Conservation (phyloP, 2,888 invertebrate genomes). For the Drosophila greeni region DNA sequence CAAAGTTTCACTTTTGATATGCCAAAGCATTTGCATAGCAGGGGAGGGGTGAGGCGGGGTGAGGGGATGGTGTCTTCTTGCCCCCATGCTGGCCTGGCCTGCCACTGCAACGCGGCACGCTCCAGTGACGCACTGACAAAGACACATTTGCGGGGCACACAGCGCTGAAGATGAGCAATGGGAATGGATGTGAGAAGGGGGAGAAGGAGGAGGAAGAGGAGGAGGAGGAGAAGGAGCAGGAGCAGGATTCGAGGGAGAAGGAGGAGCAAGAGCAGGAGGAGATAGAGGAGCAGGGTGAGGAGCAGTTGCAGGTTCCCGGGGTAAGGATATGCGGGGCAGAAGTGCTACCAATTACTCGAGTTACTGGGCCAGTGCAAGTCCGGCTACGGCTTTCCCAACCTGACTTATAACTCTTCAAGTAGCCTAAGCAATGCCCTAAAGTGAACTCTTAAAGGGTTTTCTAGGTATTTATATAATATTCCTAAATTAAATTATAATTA, state of each 20-base stretch:
- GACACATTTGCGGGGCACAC: conserved; percentile 58
- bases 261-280: neutral
- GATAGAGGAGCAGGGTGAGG: too few species aligned
- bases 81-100: conserved; percentile 31
- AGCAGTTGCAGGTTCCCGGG: too few species aligned
- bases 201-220: neutral
- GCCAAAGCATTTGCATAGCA: conserved; percentile 55
- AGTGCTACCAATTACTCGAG: conserved; percentile 65
- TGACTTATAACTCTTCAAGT: conserved; percentile 28
- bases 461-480: neutral
- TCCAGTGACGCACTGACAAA: conserved; percentile 69
- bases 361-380: conserved; percentile 54
- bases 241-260: neutral
- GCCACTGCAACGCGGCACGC: conserved; percentile 51
- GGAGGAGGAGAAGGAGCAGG: neutral
- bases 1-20: conserved; percentile 73
- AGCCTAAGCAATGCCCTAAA: neutral
- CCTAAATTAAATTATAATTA: neutral
- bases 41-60: too few species aligned
- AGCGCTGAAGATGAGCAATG: conserved; percentile 41
- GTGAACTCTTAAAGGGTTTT: neutral
- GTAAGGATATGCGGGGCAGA: conserved; percentile 1
- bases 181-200: neutral
- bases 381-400: conserved; percentile 17
- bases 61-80: neutral